Evolutionary conservation across 2,113 vertebrate species (phyloP).

Genomic region (Phyllostomus hastatus): DNA sequence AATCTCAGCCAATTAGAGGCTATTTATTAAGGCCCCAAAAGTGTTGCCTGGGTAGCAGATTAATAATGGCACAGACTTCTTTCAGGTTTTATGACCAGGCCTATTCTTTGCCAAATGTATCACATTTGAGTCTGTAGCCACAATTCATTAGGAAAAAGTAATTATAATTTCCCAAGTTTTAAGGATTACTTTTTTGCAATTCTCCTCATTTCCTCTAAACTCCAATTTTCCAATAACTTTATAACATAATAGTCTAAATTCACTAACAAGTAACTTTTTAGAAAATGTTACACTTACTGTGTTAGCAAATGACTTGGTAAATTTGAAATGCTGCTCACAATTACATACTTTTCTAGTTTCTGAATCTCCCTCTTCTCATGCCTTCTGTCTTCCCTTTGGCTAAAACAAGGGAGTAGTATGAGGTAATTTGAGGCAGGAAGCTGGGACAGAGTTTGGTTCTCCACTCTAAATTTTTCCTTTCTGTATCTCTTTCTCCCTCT

Average conservation of each 20-base stretch:
- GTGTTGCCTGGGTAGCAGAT: conserved; percentile 60
- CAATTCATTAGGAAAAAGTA: conserved; percentile 43
- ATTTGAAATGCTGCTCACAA: neutral
- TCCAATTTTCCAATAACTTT: neutral
- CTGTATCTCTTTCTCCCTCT: neutral
- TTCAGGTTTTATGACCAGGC: conserved; percentile 56
- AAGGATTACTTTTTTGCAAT: conserved; percentile 30
- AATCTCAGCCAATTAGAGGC: conserved; percentile 60
- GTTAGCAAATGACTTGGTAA: neutral
- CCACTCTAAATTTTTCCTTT: neutral
- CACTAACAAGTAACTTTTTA: neutral
- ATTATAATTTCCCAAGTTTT: conserved; percentile 42
- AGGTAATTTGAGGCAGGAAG: neutral
- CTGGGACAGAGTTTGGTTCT: neutral
- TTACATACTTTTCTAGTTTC: neutral
- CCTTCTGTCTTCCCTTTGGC: neutral
- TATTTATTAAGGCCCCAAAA: conserved; percentile 64
- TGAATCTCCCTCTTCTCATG: neutral
- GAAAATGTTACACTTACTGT: neutral
- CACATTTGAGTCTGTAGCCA: conserved; percentile 60
- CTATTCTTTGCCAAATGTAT: conserved; percentile 60
- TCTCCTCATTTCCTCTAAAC: neutral
- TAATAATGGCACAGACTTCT: conserved; percentile 51
- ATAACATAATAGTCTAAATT: conserved; percentile 11
- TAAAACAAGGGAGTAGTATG: neutral